These are phyloP conservation scores for Loris lydekkerianus DNA, from an alignment of 2,797 vertebrate species.

Conservation along the genomic window DNA sequence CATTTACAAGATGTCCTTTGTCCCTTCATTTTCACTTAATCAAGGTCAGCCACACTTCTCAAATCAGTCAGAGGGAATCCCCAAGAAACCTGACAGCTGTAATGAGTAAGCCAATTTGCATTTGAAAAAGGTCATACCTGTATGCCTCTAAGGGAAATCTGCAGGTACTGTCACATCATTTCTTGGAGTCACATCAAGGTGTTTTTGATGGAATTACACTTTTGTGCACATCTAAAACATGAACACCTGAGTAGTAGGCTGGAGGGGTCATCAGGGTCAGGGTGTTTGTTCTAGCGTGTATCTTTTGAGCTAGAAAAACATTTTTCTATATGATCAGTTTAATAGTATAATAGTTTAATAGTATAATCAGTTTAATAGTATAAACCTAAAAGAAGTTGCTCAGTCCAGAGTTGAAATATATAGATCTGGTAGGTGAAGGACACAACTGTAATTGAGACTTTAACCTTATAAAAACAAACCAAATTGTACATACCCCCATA, in stretches of 20 bases:
- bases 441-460: too few species aligned
- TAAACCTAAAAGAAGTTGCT: slow-evolving; percentile 39
- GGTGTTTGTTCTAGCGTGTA: slow-evolving; percentile 55
- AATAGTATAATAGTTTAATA: slow-evolving; percentile 10
- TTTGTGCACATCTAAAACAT: slow-evolving; percentile 81
- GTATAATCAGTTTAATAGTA: slow-evolving; percentile 11
- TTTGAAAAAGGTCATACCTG: slow-evolving; percentile 88
- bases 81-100: slow-evolving; percentile 80
- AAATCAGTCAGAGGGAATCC: slow-evolving; percentile 15
- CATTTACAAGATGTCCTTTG: slow-evolving; percentile 49
- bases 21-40: slow-evolving; percentile 33
- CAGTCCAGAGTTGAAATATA: slow-evolving; percentile 4
- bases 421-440: too few species aligned
- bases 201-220: slow-evolving; percentile 81
- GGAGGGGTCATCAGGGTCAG: slow-evolving; percentile 76
- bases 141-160: slow-evolving; percentile 87
- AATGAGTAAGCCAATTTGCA: slow-evolving; percentile 90
- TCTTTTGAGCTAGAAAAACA: slow-evolving; percentile 51
- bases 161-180: slow-evolving; percentile 88
- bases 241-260: slow-evolving; percentile 86
- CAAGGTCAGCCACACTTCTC: not conserved
- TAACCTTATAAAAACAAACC: too few species aligned
- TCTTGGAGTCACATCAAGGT: slow-evolving; percentile 91
- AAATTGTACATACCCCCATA: too few species aligned
- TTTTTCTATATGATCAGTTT: slow-evolving; percentile 15